Evolutionary conservation across 2,797 vertebrate genomes (phyloP).

Genomic region (Trachops cirrhosus): DNA sequence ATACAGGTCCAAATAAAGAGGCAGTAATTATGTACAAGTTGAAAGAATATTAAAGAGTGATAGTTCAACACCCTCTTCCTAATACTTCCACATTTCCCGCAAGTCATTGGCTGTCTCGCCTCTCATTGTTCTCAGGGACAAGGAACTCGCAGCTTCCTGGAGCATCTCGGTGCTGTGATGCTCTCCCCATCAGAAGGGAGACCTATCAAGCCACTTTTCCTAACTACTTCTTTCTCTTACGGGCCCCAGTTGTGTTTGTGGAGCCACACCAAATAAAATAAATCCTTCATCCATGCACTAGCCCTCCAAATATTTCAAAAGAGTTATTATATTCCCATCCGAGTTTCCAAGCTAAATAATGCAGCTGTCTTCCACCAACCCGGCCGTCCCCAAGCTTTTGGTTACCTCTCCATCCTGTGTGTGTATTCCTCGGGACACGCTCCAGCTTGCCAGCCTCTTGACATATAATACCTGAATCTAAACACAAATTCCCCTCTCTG

Average conservation of each 20-base stretch:
- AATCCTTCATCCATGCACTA: neutral
- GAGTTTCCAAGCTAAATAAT: conserved; percentile 27
- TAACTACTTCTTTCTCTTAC: neutral
- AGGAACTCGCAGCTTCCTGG: neutral
- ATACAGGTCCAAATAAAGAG: neutral
- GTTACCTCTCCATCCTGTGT: neutral
- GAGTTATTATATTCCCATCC: neutral
- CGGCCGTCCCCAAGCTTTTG: neutral
- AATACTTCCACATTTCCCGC: neutral
- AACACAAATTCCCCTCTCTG: neutral
- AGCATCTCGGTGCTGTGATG: neutral
- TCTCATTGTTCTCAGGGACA: neutral
- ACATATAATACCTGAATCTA: neutral
- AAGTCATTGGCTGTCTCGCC: neutral
- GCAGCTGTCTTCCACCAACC: neutral
- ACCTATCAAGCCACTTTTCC: neutral
- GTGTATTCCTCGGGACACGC: neutral
- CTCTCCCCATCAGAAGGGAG: neutral
- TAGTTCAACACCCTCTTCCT: neutral
- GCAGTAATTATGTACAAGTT: neutral
- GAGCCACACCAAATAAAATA: conserved; percentile 40
- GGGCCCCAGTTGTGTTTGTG: neutral
- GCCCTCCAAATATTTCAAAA: conserved; percentile 27
- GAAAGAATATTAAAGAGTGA: neutral
- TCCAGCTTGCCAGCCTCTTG: neutral